Conservation (phyloP, 2,888 invertebrate species). For the Callinectes sapidus region DNA sequence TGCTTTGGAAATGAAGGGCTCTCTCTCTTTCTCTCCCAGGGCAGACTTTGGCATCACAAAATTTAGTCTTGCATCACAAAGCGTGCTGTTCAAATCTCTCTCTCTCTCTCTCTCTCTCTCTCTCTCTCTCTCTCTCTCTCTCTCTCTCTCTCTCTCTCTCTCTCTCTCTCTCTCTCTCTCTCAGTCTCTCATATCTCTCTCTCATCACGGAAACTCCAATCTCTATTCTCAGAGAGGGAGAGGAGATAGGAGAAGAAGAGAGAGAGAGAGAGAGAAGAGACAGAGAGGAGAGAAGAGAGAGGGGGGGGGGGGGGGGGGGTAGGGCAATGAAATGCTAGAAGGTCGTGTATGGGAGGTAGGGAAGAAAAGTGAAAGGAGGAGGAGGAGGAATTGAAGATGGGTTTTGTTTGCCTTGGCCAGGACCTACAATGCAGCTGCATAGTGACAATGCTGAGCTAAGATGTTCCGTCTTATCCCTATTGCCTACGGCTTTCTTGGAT, state of each 20-base stretch:
- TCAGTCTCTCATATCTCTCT: too few species aligned
- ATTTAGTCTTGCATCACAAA: neutral
- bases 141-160: neutral
- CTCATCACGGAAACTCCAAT: too few species aligned
- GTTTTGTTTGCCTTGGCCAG: neutral
- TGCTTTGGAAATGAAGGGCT: neutral
- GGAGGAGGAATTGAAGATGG: neutral
- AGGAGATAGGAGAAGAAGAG: neutral
- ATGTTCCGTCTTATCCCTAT: too few species aligned
- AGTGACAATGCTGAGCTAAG: neutral
- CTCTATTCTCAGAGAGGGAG: neutral
- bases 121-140: neutral
- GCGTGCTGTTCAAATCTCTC: neutral
- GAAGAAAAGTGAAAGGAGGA: neutral
- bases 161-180: too few species aligned
- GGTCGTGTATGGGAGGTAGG: neutral
- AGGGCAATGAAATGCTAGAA: neutral
- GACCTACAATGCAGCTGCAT: neutral
- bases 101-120: neutral
- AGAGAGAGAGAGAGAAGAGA: neutral
- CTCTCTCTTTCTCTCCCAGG: neutral
- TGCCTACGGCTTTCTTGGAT: too few species aligned
- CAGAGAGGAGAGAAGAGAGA: neutral
- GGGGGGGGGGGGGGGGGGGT: neutral
- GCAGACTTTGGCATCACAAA: neutral